Evolutionary conservation across 2,113 vertebrate genomes (phyloP).

Genomic region (Thomomys bottae): DNA sequence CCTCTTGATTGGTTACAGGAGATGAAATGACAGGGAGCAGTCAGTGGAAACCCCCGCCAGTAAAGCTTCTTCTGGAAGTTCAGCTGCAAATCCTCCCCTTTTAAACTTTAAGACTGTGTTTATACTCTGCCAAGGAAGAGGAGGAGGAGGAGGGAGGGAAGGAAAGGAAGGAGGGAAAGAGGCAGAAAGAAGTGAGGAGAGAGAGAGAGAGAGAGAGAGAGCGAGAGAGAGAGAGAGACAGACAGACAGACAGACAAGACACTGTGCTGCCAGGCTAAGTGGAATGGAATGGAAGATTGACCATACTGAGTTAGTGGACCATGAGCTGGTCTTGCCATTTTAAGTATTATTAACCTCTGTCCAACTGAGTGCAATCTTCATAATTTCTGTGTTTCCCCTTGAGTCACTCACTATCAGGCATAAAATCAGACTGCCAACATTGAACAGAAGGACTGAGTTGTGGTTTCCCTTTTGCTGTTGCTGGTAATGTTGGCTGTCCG

Average conservation of each 20-base stretch:
- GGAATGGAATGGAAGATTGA: not conserved
- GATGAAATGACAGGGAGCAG: not conserved
- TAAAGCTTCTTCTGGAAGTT: not conserved
- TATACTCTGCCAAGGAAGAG: not conserved
- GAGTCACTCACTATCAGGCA: constrained; percentile 30
- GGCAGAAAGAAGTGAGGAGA: too few relatives aligned
- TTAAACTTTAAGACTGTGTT: not conserved
- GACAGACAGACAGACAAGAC: too few relatives aligned
- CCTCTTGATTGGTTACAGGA: constrained; percentile 35
- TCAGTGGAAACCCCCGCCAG: not conserved
- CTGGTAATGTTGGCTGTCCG: not conserved
- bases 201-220: too few relatives aligned
- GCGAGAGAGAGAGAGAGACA: too few relatives aligned
- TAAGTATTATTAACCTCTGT: not conserved
- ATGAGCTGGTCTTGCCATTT: constrained; percentile 25
- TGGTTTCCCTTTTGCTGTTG: not conserved
- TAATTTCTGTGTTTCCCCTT: not conserved
- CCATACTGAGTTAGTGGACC: not conserved
- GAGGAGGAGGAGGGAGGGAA: too few relatives aligned
- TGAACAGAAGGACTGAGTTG: not conserved
- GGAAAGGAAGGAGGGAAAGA: too few relatives aligned
- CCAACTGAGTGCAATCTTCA: not conserved
- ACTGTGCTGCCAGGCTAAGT: not conserved
- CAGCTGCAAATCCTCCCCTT: not conserved
- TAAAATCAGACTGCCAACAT: constrained; percentile 29